Conservation (phyloP, 2,113 vertebrate genomes). For the Hemibagrus wyckioides region DNA sequence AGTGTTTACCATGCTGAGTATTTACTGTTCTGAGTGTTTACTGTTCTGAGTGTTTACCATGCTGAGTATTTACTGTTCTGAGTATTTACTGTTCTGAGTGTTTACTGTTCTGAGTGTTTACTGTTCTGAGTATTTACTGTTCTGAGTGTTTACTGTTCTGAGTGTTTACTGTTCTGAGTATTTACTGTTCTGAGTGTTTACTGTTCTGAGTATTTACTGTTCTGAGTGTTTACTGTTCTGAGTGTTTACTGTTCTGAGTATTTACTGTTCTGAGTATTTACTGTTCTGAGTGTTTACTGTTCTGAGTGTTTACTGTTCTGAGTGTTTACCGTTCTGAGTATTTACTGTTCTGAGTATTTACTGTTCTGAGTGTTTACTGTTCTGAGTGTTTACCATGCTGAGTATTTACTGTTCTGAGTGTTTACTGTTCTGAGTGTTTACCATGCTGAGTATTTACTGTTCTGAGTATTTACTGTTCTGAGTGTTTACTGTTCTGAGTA, state of each 20-base stretch:
- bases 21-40: not conserved
- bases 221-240: not conserved
- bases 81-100: not conserved
- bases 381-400: too few species aligned
- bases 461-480: not conserved
- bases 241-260: too few species aligned
- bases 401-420: too few species aligned
- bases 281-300: too few species aligned
- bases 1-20: not conserved
- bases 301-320: not conserved
- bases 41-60: not conserved
- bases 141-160: too few species aligned
- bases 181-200: not conserved
- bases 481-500: not conserved
- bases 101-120: too few species aligned
- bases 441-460: not conserved
- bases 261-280: too few species aligned
- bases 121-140: too few species aligned
- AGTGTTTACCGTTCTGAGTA: not conserved
- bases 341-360: not conserved
- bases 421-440: too few species aligned
- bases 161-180: not conserved
- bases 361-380: not conserved
- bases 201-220: not conserved
- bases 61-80: not conserved